A percentile compares a stretch with the other conserved stretches of the same genome.
Evolutionary conservation across 2,888 invertebrate species (phyloP).

Genomic region (Arctia plantaginis): DNA sequence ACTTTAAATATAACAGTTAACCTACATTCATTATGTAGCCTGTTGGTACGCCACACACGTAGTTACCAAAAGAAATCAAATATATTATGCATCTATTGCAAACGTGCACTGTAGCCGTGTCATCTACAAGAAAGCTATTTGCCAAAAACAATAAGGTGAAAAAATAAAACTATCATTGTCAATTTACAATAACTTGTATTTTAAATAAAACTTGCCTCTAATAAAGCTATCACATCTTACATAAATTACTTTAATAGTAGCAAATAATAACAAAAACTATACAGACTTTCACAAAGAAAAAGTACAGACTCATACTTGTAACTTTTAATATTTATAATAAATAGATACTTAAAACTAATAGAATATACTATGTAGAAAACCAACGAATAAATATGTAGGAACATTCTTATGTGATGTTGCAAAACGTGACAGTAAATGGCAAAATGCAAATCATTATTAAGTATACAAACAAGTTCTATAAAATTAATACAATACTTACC

Average conservation of each 20-base stretch:
- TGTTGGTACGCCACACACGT: constrained; percentile 38
- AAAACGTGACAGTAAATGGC: constrained; percentile 39
- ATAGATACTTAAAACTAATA: constrained; percentile 71
- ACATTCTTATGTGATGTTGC: constrained; percentile 72
- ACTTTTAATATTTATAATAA: constrained; percentile 74
- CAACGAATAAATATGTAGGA: constrained; percentile 73
- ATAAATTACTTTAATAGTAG: constrained; percentile 73
- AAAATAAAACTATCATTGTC: constrained; percentile 76
- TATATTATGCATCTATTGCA: constrained; percentile 35
- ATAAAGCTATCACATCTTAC: constrained; percentile 86
- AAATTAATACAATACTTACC: constrained; percentile 60
- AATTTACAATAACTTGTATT: constrained; percentile 81
- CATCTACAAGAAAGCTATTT: constrained; percentile 65
- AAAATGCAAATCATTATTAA: constrained; percentile 61
- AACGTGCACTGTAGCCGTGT: constrained; percentile 65
- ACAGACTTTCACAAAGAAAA: constrained; percentile 77
- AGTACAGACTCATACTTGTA: constrained; percentile 61
- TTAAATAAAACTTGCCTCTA: constrained; percentile 83
- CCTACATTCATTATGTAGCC: constrained; percentile 19
- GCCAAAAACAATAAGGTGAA: constrained; percentile 66
- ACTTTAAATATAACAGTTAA: neutral
- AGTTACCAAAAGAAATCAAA: constrained; percentile 26
- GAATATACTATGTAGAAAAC: constrained; percentile 61
- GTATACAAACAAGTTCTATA: constrained; percentile 52
- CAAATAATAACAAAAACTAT: constrained; percentile 81